Evolutionary conservation across 2,888 invertebrate genomes (phyloP), one percentile per base, ranked within the genome.

Genomic region (Priocnemis perturbator): DNA sequence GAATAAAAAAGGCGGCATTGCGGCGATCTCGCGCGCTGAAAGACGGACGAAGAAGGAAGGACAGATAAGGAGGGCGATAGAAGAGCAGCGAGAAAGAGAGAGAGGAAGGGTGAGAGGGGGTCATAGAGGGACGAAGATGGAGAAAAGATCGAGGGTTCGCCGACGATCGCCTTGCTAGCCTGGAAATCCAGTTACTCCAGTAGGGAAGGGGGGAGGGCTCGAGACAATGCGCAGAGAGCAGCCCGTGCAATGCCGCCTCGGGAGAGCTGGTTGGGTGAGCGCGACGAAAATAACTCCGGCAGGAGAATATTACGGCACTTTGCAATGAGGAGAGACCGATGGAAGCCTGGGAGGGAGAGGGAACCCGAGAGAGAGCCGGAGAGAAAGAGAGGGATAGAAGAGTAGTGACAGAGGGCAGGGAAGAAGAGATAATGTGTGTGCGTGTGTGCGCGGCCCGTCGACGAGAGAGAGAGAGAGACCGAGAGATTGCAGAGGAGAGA

Each of bases 281-380:
- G 71, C 73, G 82, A 81, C 79, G 73, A 83, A 83, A 83, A 83
- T 83, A 83, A 77, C 81, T 68, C 76, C 62, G 68, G 67, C 74
- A 74, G 78, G 79, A 82, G 81, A 83, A 79, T 82, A 83, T 83
- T 83, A 83, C 82, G 79, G 81, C 83, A 83, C 81, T 81, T 79
- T 73, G 73, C 76, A 73, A 76, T 75, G 71, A 80, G 71, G 63
- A 76, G 74, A 74, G 72, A 74, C 70, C 67, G 61, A 71, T 62
- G 68, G 47, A 56, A 64, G 66, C 71, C 63, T 62, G 65, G 15
- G 66, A 64, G 30, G 48, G 44, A n/a, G n/a, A n/a, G n/a, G n/a
- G n/a, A n/a, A n/a, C n/a, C n/a, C n/a, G n/a, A n/a, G n/a, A n/a
- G n/a, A n/a, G 23, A 21, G 23, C 1, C 17, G 37, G n/a, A 26